Base-by-base conservation (phyloP, 2,113 vertebrate genomes). In the Candoia aspera region DNA sequence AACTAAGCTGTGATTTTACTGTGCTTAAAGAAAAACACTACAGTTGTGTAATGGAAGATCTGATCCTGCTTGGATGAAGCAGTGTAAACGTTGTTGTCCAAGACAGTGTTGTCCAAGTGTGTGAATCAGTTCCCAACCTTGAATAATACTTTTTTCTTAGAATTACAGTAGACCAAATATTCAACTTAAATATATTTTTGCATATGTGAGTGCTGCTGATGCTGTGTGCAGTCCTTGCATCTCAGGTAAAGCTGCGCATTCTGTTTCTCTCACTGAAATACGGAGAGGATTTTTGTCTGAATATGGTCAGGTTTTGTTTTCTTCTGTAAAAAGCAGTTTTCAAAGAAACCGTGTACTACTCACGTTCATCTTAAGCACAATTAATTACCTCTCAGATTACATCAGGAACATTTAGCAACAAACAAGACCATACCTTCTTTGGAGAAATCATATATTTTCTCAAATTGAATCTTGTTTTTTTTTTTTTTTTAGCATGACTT, bases 1-100 rank as follows among this genome's bases (percentile, higher is more conserved):
- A 97, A 95, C 93, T 97, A 98, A 98, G 97, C 98, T 98, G 98
- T 97, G 98, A 98, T 96, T 96, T 97, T 95, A 96, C 96, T 97
- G 94, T 94, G 58, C 90, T 73, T 37, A 46, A 6, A 46, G 94
- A 62, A 93, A 97, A 98, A 98, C 98, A 98, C 98, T 98, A 98
- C 97, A 96, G 94, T 96, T 96, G 90, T 96, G 94, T 95, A 95
- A 95, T 93, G 96, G 73, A 93, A 96, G 93, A 96, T 96, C 96
- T 97, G 95, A 96, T 97, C 94, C 97, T 96, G 92, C 96, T 97
- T 96, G 92, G 97, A 97, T 97, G 97, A 97, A 97, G 97, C 97
- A 97, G 96, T 96, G 97, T 97, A 97, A 97, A 96, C 91, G 93
- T 89, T 84, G 87, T 91, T 96, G 96, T 96, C 59, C 96, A 90